These are phyloP conservation scores for Drosophila tsacasi DNA, from an alignment of 1,140 invertebrate species.

Conservation along the genomic window DNA sequence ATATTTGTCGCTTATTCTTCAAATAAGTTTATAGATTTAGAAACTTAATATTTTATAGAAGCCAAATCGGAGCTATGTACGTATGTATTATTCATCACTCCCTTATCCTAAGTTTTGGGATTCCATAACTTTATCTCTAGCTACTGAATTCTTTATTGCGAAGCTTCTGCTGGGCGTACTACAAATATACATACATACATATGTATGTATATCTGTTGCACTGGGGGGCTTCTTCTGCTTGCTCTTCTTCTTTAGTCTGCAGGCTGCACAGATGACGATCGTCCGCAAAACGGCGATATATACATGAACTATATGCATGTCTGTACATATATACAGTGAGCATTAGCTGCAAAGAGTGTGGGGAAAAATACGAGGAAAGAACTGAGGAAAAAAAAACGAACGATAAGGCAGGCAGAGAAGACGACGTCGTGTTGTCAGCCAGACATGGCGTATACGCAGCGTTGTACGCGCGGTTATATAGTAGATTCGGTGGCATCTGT, in stretches of 20 bases:
- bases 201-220: conserved; percentile 10
- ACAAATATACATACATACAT: neutral
- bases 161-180: conserved; percentile 1
- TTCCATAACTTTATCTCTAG: conserved; percentile 9
- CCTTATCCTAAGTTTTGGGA: too few relatives aligned
- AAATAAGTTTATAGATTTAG: neutral
- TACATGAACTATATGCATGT: conserved; percentile 2
- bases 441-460: conserved; percentile 73
- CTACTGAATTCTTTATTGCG: conserved; percentile 28
- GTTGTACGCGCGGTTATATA: conserved; percentile 46
- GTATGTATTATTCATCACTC: neutral
- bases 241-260: conserved; percentile 15
- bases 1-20: neutral
- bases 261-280: conserved; percentile 49
- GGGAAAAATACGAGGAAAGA: conserved; percentile 15
- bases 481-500: conserved; percentile 20
- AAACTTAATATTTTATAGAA: neutral
- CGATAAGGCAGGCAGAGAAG: conserved; percentile 56
- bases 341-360: conserved; percentile 30
- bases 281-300: conserved; percentile 16
- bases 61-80: neutral
- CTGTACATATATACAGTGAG: conserved; percentile 11
- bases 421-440: conserved; percentile 40
- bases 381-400: conserved; percentile 27
- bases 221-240: conserved; percentile 23